Percentiles rank a stretch among this genome's conserved stretches.
Conservation (phyloP, 1,140 invertebrate genomes). For the Gyrodactylus bullatarudis region DNA sequence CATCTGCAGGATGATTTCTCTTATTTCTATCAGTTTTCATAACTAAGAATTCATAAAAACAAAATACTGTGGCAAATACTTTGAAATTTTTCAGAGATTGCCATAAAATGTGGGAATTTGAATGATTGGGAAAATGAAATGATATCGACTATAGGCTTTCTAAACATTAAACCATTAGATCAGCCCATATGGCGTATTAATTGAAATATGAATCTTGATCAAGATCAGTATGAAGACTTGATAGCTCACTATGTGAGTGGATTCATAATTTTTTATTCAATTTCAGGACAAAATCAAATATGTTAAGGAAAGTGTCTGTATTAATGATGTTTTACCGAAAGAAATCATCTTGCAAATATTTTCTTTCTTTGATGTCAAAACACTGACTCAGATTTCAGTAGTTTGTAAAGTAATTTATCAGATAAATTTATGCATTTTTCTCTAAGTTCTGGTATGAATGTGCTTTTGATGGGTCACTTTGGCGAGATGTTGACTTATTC, state of each 20-base stretch:
- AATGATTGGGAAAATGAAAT: too few species aligned
- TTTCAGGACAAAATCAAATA: neutral
- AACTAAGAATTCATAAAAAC: too few species aligned
- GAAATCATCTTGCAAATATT: neutral
- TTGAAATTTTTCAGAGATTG: too few species aligned
- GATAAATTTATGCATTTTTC: too few species aligned
- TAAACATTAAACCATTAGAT: too few species aligned
- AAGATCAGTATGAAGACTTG: neutral
- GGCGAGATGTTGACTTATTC: neutral
- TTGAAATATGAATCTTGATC: neutral
- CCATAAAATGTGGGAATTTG: too few species aligned
- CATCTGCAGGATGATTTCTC: too few species aligned
- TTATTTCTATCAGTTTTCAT: too few species aligned
- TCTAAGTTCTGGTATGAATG: neutral
- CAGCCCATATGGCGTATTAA: too few species aligned
- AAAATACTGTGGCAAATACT: too few species aligned
- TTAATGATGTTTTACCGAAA: neutral
- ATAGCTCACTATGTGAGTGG: neutral
- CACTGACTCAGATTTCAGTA: neutral
- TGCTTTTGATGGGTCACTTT: neutral
- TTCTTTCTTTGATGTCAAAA: neutral
- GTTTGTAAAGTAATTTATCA: neutral
- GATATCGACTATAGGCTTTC: too few species aligned
- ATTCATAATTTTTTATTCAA: neutral
- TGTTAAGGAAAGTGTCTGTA: neutral